These are phyloP conservation scores for Oxytorus armatus DNA, from an alignment of 2,888 invertebrate genomes.

Conservation along the genomic window DNA sequence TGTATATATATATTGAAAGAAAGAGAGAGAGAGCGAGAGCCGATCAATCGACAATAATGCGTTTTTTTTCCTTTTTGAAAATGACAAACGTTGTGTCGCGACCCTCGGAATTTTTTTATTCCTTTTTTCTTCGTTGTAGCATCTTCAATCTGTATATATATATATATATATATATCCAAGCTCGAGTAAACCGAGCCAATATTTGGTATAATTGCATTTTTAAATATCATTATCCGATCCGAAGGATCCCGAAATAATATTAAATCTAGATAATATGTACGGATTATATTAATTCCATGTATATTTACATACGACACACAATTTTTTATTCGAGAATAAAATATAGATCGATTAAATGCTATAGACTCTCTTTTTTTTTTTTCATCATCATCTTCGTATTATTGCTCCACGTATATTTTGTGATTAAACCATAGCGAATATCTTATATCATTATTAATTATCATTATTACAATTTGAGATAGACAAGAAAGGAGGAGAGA, in stretches of 20 bases:
- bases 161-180: slow-evolving; percentile 37
- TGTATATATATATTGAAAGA: slow-evolving; percentile 37
- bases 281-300: slow-evolving; percentile 26
- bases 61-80: slow-evolving; percentile 6
- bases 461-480: slow-evolving; percentile 39
- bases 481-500: slow-evolving; percentile 6
- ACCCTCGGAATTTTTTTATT: slow-evolving; percentile 16
- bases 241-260: slow-evolving; percentile 60
- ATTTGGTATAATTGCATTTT: slow-evolving; percentile 78
- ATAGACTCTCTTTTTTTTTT: slow-evolving; percentile 59
- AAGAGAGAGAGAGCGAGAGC: slow-evolving; percentile 53
- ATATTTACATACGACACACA: slow-evolving; percentile 75
- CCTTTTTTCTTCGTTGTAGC: too few relatives aligned
- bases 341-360: slow-evolving; percentile 72
- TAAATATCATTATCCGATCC: slow-evolving; percentile 69
- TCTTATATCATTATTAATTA: slow-evolving; percentile 31
- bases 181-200: slow-evolving; percentile 66
- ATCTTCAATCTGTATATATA: slow-evolving; percentile 54
- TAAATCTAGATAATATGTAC: slow-evolving; percentile 6
- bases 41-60: not conserved
- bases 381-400: slow-evolving; percentile 54
- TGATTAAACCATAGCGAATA: slow-evolving; percentile 53
- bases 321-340: slow-evolving; percentile 70
- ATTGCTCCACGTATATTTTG: slow-evolving; percentile 54
- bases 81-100: too few relatives aligned